Base-by-base conservation (phyloP, 2,888 invertebrate genomes). In the Agonopterix heracliana region DNA sequence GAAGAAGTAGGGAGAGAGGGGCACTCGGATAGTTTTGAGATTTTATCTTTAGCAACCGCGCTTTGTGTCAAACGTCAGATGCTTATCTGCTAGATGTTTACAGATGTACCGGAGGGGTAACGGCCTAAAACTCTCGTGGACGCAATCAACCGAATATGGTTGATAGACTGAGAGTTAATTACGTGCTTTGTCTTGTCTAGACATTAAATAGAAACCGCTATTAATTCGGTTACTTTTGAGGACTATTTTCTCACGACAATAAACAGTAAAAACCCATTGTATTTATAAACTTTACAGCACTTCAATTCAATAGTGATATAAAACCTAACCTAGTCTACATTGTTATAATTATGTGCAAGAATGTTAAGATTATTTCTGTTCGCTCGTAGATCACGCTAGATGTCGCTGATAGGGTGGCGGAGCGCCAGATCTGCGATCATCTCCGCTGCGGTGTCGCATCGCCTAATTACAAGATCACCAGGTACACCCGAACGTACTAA, bases 31-130 rank as follows among this genome's bases (percentile, higher is more conserved):
- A 84, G 85, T 85, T 84, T 78, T 62, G 74, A 83, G 87, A 87
- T 87, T 71, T 60, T 77, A 87, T 87, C 86, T 74, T 69, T 65
- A 68, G 81, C 81, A 81, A 81, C 83, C 85, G 83, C 82, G 86
- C 85, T 88, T 88, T 87, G 87, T 87, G 87, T 86, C 87, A 88
- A 86, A 84, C 86, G 87, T 86, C 87, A 85, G 87, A 88, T 88
- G 67, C 50, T 79, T 83, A 87, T 87, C 87, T 73, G 54, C 67
- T 68, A 84, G 84, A 87, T 86, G 86, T 87, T 87, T 87, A 86
- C 87, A 87, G 87, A 88, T 87, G 87, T 85, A 81, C 76, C 74
- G 70, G 76, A 78, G 82, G 82, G 83, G 83, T 81, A 81, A 79
- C 81, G 80, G 79, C 76, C 78, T 74, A 68, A 26, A 74, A 69